Conservation (phyloP, 2,113 vertebrate species). For the Tyto alba region DNA sequence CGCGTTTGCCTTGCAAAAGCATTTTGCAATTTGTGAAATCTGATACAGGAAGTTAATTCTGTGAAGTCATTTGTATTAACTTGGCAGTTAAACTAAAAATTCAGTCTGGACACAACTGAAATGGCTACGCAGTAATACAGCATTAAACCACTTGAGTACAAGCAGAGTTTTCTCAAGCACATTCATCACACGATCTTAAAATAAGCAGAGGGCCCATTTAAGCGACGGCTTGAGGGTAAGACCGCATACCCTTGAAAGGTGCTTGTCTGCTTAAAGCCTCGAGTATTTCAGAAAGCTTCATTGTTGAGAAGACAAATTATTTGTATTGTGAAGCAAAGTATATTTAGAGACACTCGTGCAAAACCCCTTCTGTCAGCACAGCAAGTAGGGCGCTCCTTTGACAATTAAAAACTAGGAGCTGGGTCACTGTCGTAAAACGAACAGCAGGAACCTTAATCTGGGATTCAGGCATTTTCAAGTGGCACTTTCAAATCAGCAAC, state of each 20-base stretch:
- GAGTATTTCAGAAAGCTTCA: neutral
- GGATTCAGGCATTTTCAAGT: too few relatives aligned
- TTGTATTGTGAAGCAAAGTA: accelerated
- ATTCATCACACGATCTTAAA: neutral
- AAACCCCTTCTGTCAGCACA: neutral
- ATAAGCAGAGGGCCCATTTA: accelerated
- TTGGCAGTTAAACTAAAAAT: neutral
- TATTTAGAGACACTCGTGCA: neutral
- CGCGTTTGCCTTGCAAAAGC: neutral
- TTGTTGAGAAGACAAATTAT: neutral
- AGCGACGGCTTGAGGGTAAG: accelerated
- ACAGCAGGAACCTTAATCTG: neutral
- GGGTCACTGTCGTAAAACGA: neutral
- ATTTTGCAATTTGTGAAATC: neutral
- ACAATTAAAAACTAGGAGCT: neutral
- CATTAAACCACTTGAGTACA: neutral
- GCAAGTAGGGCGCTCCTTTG: neutral
- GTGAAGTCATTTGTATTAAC: neutral
- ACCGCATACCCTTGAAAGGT: neutral
- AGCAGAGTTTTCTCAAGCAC: neutral
- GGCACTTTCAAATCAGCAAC: neutral
- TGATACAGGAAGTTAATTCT: neutral
- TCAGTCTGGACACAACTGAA: neutral
- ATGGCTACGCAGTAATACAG: neutral
- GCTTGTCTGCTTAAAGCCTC: neutral